These are phyloP conservation scores for Cetonia aurata DNA, from an alignment of 2,888 invertebrate genomes.

Conservation along the genomic window DNA sequence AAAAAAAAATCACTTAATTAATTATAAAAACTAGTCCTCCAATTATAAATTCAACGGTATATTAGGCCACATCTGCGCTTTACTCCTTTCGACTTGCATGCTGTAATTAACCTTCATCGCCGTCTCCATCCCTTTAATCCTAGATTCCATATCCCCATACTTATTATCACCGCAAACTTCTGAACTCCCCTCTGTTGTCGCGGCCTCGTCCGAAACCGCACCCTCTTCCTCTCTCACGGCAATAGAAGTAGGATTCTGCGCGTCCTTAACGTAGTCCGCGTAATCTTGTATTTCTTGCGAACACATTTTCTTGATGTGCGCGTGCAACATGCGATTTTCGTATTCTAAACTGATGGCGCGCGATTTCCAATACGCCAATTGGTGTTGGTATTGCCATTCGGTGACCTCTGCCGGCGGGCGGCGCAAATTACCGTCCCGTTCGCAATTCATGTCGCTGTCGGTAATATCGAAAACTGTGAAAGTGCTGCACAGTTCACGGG, in stretches of 20 bases:
- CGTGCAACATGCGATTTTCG: slow-evolving; percentile 71
- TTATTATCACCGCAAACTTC: slow-evolving; percentile 56
- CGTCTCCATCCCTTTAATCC: slow-evolving; percentile 81
- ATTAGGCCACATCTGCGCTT: slow-evolving; percentile 79
- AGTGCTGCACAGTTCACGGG: slow-evolving; percentile 56
- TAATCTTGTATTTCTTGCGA: slow-evolving; percentile 56
- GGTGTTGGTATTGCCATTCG: slow-evolving; percentile 70
- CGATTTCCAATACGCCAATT: slow-evolving; percentile 74
- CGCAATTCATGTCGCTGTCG: slow-evolving; percentile 55
- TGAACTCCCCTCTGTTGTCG: slow-evolving; percentile 2
- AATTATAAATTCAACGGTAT: slow-evolving; percentile 59
- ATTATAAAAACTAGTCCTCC: background rate
- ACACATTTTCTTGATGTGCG: slow-evolving; percentile 66
- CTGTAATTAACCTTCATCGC: slow-evolving; percentile 77
- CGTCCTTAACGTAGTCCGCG: slow-evolving; percentile 54
- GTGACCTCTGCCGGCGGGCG: slow-evolving; percentile 56
- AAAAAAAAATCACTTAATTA: background rate
- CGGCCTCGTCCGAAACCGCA: slow-evolving; percentile 36
- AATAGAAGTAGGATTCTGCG: slow-evolving; percentile 60
- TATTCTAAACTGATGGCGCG: slow-evolving; percentile 70
- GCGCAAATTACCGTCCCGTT: slow-evolving; percentile 15
- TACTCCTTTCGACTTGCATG: slow-evolving; percentile 71
- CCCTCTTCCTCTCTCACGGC: slow-evolving; percentile 67
- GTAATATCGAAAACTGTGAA: slow-evolving; percentile 57
- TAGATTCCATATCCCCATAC: slow-evolving; percentile 76